phyloP scores from a whole-genome alignment of 1,140 invertebrate genomes.

The Ganaspis sp. region DNA sequence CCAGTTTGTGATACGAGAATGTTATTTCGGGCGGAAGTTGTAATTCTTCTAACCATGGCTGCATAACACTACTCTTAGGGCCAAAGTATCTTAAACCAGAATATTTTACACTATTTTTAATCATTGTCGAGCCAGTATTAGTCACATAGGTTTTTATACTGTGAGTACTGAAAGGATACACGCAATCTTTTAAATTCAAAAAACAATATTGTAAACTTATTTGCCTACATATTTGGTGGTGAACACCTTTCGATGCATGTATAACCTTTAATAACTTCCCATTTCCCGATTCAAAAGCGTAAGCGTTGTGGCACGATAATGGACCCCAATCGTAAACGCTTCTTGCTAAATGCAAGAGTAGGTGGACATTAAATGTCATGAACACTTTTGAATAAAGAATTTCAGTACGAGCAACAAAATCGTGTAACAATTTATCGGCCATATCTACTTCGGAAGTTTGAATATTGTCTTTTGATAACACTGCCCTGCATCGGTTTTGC shows the following conservation, averaged over 20 bases:
- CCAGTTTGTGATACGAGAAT: conserved; percentile 37
- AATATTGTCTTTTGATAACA: conserved; percentile 1
- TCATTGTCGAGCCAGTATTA: neutral
- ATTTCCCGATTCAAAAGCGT: too few relatives aligned
- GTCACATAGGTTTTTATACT: neutral
- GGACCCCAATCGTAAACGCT: too few relatives aligned
- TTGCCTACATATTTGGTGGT: conserved; percentile 37
- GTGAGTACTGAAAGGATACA: neutral
- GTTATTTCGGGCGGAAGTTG: neutral
- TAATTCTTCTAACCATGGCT: too few relatives aligned
- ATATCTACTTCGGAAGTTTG: neutral
- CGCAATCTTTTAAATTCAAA: neutral
- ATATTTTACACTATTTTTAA: neutral
- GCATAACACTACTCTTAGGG: too few relatives aligned
- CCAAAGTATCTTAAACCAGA: conserved; percentile 22
- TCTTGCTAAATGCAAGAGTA: too few relatives aligned
- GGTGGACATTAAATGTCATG: too few relatives aligned
- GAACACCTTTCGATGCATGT: too few relatives aligned
- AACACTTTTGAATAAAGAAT: neutral
- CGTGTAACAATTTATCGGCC: conserved; percentile 1
- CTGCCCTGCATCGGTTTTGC: too few relatives aligned
- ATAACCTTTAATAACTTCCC: conserved; percentile 37
- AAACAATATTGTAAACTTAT: neutral
- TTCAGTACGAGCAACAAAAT: conserved; percentile 31
- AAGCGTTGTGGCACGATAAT: too few relatives aligned